phyloP scores from a whole-genome alignment of 2,113 vertebrate species.

The Monarcha castaneiventris region DNA sequence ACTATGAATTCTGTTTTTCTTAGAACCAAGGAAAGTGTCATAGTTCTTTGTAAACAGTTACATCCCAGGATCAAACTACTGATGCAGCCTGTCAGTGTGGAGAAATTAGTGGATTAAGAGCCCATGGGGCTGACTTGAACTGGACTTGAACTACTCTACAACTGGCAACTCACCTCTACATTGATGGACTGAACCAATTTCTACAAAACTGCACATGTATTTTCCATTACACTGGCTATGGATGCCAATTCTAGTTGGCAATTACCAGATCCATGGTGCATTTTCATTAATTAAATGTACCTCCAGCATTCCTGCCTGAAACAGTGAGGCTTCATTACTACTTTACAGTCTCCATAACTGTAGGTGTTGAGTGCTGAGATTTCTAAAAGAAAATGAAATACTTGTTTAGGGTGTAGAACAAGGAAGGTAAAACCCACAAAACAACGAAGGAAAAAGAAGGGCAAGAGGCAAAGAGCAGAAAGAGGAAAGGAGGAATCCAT shows the following conservation, averaged over 20 bases:
- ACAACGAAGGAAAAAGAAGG: background rate
- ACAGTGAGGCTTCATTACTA: background rate
- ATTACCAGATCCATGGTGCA: background rate
- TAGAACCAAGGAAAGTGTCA: background rate
- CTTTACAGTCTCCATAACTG: background rate
- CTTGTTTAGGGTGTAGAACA: background rate
- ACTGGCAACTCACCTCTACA: background rate
- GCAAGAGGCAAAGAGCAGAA: background rate
- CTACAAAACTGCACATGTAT: background rate
- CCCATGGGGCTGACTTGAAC: background rate
- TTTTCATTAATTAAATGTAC: background rate
- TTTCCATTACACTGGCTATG: background rate
- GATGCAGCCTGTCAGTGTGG: background rate
- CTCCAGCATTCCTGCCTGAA: background rate
- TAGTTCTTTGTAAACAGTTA: background rate
- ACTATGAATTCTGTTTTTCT: background rate
- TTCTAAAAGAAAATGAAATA: background rate
- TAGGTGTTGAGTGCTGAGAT: background rate
- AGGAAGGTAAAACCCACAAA: background rate
- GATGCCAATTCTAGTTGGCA: background rate
- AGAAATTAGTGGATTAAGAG: background rate
- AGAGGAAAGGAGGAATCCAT: background rate
- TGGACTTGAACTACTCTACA: background rate
- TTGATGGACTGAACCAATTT: background rate
- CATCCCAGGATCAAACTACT: background rate